These are phyloP conservation scores for Petrocephalus schoutedeni DNA, from an alignment of 2,797 vertebrate species.

Conservation along the genomic window DNA sequence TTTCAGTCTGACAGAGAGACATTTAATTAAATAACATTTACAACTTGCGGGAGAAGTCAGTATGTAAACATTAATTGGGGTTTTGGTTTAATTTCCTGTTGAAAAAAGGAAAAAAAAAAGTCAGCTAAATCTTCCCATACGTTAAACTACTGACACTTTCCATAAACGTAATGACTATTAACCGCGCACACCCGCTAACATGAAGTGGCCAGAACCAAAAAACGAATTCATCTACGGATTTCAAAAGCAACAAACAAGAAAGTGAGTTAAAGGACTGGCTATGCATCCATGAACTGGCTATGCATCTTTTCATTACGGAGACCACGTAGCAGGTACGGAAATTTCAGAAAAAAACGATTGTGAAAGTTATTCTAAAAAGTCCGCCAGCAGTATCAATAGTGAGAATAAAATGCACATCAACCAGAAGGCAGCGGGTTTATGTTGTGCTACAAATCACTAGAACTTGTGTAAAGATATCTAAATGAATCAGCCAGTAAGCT, in stretches of 20 bases:
- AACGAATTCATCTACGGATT: not conserved
- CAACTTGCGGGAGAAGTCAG: not conserved
- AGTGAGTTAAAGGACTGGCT: not conserved
- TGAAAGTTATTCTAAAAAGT: not conserved
- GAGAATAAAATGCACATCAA: not conserved
- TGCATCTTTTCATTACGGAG: not conserved
- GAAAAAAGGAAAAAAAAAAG: not conserved
- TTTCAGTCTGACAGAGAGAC: not conserved
- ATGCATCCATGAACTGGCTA: not conserved
- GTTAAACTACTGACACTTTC: not conserved
- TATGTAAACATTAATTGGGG: constrained; percentile 1
- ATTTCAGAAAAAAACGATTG: not conserved
- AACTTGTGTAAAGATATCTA: not conserved
- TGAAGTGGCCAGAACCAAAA: not conserved
- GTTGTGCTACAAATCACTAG: not conserved
- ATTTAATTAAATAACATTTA: not conserved
- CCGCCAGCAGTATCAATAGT: not conserved
- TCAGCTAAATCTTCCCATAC: not conserved
- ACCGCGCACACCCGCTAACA: not conserved
- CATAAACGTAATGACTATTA: not conserved
- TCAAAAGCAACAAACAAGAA: not conserved
- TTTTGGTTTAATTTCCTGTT: constrained; percentile 11
- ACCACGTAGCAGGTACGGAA: not conserved
- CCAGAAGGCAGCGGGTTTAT: not conserved
- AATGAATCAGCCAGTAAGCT: not conserved